These are phyloP conservation scores for Agrochola litura DNA, from an alignment of 2,888 invertebrate species.

Conservation along the genomic window DNA sequence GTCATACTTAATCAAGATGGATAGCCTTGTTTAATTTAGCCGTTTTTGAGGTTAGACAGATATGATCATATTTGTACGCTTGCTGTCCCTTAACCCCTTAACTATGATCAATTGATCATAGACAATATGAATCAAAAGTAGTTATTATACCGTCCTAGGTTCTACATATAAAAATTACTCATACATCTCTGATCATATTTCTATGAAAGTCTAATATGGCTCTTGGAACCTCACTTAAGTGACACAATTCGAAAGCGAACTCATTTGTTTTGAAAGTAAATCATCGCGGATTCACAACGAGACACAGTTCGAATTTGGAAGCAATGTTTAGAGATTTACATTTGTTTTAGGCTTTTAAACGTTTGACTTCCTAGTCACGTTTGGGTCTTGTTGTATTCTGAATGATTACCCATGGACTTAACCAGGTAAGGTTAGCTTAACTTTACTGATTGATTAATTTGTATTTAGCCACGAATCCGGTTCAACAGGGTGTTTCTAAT, in stretches of 20 bases:
- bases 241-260: not conserved
- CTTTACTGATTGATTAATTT: not conserved
- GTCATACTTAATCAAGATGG: no score
- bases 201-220: no score
- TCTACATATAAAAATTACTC: no score
- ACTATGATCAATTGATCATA: no score
- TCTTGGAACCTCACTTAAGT: not conserved
- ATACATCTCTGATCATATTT: no score
- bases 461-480: not conserved
- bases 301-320: conserved; percentile 3
- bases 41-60: no score
- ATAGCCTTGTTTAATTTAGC: no score
- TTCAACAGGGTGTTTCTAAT: not conserved
- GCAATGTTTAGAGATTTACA: not conserved
- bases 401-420: not conserved
- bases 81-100: no score
- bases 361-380: conserved; percentile 7
- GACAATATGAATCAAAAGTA: no score
- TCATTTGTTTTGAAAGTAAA: conserved; percentile 12
- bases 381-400: not conserved
- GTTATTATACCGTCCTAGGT: no score
- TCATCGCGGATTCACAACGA: not conserved
- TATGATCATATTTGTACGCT: no score
- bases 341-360: not conserved
- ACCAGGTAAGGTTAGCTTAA: not conserved